Conservation (phyloP, 2,113 vertebrate species). For the Microtus pennsylvanicus region DNA sequence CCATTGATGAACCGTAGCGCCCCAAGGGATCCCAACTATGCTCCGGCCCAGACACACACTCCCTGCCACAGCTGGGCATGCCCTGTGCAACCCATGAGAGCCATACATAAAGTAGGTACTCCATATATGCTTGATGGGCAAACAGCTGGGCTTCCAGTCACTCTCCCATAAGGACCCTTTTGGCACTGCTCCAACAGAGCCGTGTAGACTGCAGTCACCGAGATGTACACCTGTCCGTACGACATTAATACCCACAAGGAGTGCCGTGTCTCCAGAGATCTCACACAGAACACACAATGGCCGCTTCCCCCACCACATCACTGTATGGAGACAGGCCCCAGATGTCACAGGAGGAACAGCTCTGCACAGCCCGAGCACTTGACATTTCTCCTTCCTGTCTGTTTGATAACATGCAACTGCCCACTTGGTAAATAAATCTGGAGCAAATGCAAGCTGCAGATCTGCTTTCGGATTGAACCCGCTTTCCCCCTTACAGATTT, state of each 20-base stretch:
- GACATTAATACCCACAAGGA: background rate
- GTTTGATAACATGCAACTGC: conserved; percentile 70
- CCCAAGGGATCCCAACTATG: background rate
- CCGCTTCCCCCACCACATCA: background rate
- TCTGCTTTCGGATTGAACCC: background rate
- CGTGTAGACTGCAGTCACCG: background rate
- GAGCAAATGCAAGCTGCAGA: conserved; percentile 39
- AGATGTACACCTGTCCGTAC: background rate
- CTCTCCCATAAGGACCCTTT: background rate
- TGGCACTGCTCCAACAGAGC: background rate
- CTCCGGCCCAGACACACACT: rapidly evolving
- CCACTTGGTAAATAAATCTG: conserved; percentile 75
- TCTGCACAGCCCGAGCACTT: background rate
- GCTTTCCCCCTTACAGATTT: conserved; percentile 11
- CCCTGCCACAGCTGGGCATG: background rate
- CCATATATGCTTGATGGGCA: background rate
- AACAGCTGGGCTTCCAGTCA: background rate
- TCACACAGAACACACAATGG: background rate
- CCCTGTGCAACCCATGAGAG: background rate
- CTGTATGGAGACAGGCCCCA: background rate
- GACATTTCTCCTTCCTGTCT: conserved; percentile 70
- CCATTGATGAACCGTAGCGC: background rate
- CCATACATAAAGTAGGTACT: background rate
- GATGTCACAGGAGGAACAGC: background rate
- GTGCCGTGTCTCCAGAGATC: background rate